phyloP scores from a whole-genome alignment of 2,113 vertebrate species.

The Marmota monax region DNA sequence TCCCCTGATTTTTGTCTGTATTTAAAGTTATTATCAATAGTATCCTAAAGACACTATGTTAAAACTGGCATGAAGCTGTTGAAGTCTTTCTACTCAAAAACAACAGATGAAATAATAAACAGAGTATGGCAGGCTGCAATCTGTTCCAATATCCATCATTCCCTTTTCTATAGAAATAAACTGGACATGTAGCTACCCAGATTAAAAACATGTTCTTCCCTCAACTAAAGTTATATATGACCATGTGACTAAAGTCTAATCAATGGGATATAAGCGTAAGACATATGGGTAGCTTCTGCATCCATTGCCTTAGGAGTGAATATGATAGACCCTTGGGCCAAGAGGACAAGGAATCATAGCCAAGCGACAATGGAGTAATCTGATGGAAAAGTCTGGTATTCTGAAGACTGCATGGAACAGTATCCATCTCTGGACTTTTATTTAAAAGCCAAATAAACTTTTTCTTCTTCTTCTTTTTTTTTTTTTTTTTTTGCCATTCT shows the following conservation, averaged over 20 bases:
- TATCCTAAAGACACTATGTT: not conserved
- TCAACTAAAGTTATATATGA: not conserved
- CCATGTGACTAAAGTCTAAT: not conserved
- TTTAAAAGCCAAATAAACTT: conserved; percentile 38
- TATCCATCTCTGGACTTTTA: not conserved
- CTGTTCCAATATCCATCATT: not conserved
- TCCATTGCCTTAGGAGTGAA: not conserved
- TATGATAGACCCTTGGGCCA: not conserved
- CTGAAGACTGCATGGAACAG: not conserved
- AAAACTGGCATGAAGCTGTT: conserved; percentile 33
- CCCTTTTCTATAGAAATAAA: conserved; percentile 24
- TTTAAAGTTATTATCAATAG: conserved; percentile 37
- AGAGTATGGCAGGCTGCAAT: not conserved
- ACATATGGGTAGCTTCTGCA: not conserved
- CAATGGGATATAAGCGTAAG: not conserved
- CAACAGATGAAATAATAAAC: not conserved
- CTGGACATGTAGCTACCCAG: not conserved
- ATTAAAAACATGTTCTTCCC: conserved; percentile 1
- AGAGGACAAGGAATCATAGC: not conserved
- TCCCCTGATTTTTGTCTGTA: not conserved
- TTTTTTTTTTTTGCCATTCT: too few relatives aligned
- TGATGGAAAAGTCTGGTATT: not conserved
- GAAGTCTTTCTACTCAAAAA: not conserved
- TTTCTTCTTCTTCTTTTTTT: not conserved
- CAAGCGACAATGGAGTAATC: not conserved